Base-by-base conservation (phyloP, 2,888 invertebrate genomes). In the Tenthredo distinguenda region DNA sequence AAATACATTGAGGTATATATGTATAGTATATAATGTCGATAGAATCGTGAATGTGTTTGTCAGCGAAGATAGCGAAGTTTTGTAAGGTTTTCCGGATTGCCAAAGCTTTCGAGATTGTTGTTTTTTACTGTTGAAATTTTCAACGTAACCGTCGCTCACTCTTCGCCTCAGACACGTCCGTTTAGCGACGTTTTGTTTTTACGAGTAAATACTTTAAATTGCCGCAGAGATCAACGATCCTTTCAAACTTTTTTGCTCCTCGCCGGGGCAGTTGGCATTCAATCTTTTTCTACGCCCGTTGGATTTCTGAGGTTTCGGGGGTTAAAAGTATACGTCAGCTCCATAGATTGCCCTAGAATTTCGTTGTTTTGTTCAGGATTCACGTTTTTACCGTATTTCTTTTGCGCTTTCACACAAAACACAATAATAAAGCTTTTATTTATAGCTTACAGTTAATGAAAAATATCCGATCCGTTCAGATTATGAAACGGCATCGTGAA, bases 171-270 rank as follows among this genome's bases (percentile, higher is more conserved):
- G 43, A 37, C 40, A 43, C 72, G 72, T 74, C 72, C 72, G 72
- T 74, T 74, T 74, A 74, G 72, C 72, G 40, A 74, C 72, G 43
- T 74, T 74, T 43, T 74, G 72, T 74, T 74, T 74, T 74, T 74
- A 74, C 72, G 72, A 74, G 72, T 74, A 74, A 43, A 74, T 74
- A 74, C 72, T 74, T 74, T 74, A 74, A 74, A 74, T 74, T 74
- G 72, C 72, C 37, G 10, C 40, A 74, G 72, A 74, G 40, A 74
- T 74, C 72, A 74, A 74, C 72, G 72, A 74, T 74, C 72, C 43
- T 74, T 74, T 74, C 72, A 37, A 74, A 74, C 72, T 74, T 74
- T 74, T 74, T 74, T 74, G 72, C 72, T 43, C 72, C 43, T 74
- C 43, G 21, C n/a, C 12, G 72, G 37, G 43, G 43, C 72, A 72